Conservation (phyloP, 2,888 invertebrate species). For the Gari tellinella region DNA sequence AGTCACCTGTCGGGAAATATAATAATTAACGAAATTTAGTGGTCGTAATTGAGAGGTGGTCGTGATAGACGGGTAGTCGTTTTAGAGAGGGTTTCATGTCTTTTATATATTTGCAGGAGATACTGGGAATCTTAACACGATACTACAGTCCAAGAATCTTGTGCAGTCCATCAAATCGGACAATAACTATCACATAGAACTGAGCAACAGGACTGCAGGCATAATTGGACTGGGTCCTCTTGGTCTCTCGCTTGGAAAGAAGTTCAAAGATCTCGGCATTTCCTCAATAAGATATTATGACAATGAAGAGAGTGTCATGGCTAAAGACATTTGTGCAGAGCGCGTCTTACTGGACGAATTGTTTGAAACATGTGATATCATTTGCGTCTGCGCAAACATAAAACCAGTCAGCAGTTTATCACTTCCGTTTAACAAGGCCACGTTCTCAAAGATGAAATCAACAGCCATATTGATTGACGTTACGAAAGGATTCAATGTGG, state of each 20-base stretch:
- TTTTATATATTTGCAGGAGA: slow-evolving; percentile 6
- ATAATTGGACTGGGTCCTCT: slow-evolving; percentile 81
- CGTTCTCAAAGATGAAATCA: slow-evolving; percentile 94
- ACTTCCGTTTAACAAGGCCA: slow-evolving; percentile 89
- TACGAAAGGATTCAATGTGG: slow-evolving; percentile 87
- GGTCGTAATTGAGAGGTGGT: too few relatives aligned
- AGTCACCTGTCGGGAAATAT: too few relatives aligned
- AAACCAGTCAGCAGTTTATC: slow-evolving; percentile 87
- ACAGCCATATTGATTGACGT: slow-evolving; percentile 94
- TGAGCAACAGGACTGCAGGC: slow-evolving; percentile 88
- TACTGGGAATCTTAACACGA: slow-evolving; percentile 42
- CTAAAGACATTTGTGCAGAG: slow-evolving; percentile 87
- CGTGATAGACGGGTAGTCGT: too few relatives aligned
- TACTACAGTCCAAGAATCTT: slow-evolving; percentile 52
- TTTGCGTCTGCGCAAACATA: slow-evolving; percentile 91
- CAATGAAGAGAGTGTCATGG: slow-evolving; percentile 86
- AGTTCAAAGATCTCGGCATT: slow-evolving; percentile 91
- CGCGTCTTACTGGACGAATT: slow-evolving; percentile 90
- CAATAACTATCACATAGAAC: slow-evolving; percentile 55
- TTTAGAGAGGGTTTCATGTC: too few relatives aligned
- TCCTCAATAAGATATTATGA: slow-evolving; percentile 90
- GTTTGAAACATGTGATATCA: slow-evolving; percentile 91
- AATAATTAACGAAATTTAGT: too few relatives aligned
- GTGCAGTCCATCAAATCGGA: slow-evolving; percentile 30
- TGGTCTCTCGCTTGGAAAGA: slow-evolving; percentile 89